Evolutionary conservation across 2,888 invertebrate species (phyloP).

Genomic region (Ommatoiulus sabulosus): DNA sequence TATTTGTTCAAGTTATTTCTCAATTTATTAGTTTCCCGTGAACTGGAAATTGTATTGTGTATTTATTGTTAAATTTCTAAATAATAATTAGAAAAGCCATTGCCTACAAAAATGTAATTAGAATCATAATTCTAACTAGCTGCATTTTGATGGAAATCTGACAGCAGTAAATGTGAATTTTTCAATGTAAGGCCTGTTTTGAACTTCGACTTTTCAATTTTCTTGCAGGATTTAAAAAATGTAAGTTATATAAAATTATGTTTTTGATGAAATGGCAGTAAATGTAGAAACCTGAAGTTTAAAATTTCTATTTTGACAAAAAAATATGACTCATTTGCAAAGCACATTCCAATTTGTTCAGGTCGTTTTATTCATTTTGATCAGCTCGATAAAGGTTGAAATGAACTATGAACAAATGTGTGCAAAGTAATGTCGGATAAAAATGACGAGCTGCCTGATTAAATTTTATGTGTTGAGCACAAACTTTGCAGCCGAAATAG

Average conservation of each 20-base stretch:
- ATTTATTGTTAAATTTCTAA: no score
- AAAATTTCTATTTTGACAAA: background rate
- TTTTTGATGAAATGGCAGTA: background rate
- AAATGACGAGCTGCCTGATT: background rate
- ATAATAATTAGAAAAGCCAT: background rate
- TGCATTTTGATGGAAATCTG: background rate
- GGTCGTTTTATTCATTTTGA: background rate
- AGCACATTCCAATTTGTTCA: conserved; percentile 22
- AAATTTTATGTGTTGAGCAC: background rate
- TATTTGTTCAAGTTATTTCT: no score
- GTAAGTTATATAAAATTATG: background rate
- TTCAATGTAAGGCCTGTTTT: no score
- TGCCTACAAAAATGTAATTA: background rate
- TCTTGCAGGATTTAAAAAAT: background rate
- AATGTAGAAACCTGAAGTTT: no score
- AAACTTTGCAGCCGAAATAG: background rate
- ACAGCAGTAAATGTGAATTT: background rate
- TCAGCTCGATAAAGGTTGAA: background rate
- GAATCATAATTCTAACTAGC: background rate
- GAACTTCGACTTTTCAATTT: background rate
- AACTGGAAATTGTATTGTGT: no score
- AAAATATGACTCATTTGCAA: background rate
- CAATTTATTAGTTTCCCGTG: no score
- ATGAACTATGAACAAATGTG: background rate
- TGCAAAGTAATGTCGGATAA: background rate